Percentiles rank a stretch among this genome's conserved stretches.
Evolutionary conservation across 2,113 vertebrate species (phyloP).

Genomic region (Rhynchopsitta pachyrhyncha): DNA sequence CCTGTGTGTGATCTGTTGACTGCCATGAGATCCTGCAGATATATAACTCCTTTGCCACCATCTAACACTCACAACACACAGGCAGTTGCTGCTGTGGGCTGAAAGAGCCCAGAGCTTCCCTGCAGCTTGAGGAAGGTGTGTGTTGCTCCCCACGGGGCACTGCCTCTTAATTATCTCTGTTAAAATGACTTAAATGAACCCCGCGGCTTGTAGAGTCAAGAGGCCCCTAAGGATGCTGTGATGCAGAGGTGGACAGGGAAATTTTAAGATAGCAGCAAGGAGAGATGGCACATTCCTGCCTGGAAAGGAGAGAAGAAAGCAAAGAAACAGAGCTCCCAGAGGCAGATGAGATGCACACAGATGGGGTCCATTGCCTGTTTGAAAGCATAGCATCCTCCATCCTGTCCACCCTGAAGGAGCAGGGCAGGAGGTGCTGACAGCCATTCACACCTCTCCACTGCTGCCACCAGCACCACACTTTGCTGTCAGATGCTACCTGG

Average conservation of each 20-base stretch:
- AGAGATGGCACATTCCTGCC: not conserved
- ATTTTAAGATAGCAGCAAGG: not conserved
- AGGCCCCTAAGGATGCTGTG: not conserved
- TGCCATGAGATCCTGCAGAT: not conserved
- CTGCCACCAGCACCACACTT: accelerated
- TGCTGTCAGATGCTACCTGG: accelerated
- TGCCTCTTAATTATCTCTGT: not conserved
- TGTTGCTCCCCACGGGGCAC: not conserved
- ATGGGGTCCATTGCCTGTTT: accelerated
- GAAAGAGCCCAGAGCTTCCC: not conserved
- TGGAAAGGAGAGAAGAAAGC: not conserved
- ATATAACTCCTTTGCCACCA: not conserved
- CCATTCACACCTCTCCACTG: not conserved
- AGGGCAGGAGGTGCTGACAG: accelerated
- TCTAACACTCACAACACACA: not conserved
- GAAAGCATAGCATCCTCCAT: not conserved
- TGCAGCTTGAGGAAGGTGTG: not conserved
- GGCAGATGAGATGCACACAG: not conserved
- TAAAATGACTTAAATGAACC: not conserved
- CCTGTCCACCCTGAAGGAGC: not conserved
- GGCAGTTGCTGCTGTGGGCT: not conserved
- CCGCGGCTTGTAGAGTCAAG: not conserved
- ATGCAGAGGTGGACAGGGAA: not conserved
- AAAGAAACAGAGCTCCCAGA: not conserved
- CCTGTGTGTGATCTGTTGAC: not conserved